phyloP scores from a whole-genome alignment of 2,888 invertebrate species.

The Serrognathus titanus region DNA sequence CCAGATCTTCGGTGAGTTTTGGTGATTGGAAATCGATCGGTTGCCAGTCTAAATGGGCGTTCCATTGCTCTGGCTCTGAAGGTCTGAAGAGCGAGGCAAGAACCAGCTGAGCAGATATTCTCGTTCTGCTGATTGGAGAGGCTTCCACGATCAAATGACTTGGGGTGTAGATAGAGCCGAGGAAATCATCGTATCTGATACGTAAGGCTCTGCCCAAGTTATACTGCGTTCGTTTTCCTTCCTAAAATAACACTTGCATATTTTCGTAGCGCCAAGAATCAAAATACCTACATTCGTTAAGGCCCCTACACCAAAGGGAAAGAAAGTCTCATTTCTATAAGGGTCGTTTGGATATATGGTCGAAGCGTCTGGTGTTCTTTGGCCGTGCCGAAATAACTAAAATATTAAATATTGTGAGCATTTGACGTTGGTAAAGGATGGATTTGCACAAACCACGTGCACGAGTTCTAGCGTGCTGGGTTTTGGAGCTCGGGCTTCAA shows the following conservation, averaged over 20 bases:
- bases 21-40: conserved; percentile 10
- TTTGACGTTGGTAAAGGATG: no score
- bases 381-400: conserved; percentile 16
- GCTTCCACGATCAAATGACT: conserved; percentile 60
- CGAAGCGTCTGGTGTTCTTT: conserved; percentile 15
- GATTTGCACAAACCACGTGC: no score
- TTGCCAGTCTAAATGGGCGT: conserved; percentile 12
- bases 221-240: conserved; percentile 60
- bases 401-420: not conserved
- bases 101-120: conserved; percentile 63
- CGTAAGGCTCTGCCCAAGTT: conserved; percentile 58
- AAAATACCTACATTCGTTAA: conserved; percentile 12
- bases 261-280: not conserved
- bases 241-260: conserved; percentile 42
- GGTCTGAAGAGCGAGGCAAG: conserved; percentile 65
- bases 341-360: conserved; percentile 19
- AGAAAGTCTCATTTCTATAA: conserved; percentile 15
- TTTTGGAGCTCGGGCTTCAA: no score
- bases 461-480: no score
- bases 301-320: conserved; percentile 13
- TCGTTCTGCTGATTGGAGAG: conserved; percentile 64
- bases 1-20: conserved; percentile 10
- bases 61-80: conserved; percentile 46
- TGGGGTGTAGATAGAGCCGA: conserved; percentile 54
- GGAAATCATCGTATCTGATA: conserved; percentile 55